A percentile compares a stretch with the other conserved stretches of the same genome.
Evolutionary conservation across 2,888 invertebrate genomes (phyloP).

Genomic region (Tiliacea aurago): DNA sequence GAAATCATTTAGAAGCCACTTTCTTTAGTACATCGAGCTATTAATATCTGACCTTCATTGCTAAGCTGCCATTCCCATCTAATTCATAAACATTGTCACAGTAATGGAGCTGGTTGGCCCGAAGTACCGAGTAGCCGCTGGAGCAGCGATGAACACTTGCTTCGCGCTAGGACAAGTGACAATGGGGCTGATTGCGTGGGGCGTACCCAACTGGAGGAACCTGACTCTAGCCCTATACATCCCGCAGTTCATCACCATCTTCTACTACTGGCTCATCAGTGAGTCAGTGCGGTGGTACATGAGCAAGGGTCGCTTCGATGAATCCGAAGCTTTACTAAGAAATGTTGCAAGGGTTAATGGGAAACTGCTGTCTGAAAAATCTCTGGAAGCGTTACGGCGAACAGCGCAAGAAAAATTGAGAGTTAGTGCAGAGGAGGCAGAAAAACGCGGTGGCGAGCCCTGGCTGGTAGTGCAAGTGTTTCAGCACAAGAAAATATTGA

Average conservation of each 20-base stretch:
- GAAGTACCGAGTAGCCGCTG: slow-evolving; percentile 92
- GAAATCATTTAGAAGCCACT: too few species aligned
- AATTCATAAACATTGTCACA: slow-evolving; percentile 67
- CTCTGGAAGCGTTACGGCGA: slow-evolving; percentile 71
- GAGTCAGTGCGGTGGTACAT: slow-evolving; percentile 95
- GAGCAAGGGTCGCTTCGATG: slow-evolving; percentile 91
- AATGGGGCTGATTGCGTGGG: slow-evolving; percentile 92
- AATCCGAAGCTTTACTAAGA: slow-evolving; percentile 91
- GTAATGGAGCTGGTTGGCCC: slow-evolving; percentile 94
- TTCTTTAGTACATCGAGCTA: too few species aligned
- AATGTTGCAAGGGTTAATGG: slow-evolving; percentile 91
- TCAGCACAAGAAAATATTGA: slow-evolving; percentile 70
- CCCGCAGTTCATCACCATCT: slow-evolving; percentile 92
- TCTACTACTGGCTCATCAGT: slow-evolving; percentile 92
- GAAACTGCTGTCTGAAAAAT: slow-evolving; percentile 75
- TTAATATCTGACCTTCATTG: not conserved
- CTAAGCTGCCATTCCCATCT: not conserved
- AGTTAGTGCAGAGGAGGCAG: slow-evolving; percentile 46
- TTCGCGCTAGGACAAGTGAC: slow-evolving; percentile 93
- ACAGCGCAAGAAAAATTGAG: slow-evolving; percentile 72
- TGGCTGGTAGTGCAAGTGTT: slow-evolving; percentile 78
- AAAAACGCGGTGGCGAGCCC: slow-evolving; percentile 64
- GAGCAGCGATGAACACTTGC: slow-evolving; percentile 92
- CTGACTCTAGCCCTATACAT: slow-evolving; percentile 92
- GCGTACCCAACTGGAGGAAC: slow-evolving; percentile 92